phyloP scores from a whole-genome alignment of 2,888 invertebrate genomes.

The Drosophila monieri region DNA sequence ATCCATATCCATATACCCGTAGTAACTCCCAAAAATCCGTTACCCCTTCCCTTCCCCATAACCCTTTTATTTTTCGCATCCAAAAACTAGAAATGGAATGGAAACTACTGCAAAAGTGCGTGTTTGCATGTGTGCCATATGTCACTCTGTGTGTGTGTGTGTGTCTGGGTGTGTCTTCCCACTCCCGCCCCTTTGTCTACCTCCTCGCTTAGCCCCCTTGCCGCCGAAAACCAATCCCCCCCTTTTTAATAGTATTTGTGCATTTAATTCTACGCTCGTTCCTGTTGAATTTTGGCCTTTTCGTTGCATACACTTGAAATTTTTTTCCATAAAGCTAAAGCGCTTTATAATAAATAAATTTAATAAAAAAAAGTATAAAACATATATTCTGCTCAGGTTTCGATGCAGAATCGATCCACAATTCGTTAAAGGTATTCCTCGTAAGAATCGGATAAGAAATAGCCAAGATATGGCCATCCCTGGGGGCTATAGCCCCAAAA shows the following conservation, averaged over 20 bases:
- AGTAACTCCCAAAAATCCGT: not conserved
- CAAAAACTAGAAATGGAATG: constrained; percentile 21
- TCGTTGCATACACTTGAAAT: constrained; percentile 28
- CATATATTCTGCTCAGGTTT: too few relatives aligned
- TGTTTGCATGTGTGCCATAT: constrained; percentile 69
- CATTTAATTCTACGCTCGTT: constrained; percentile 44
- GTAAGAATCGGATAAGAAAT: too few relatives aligned
- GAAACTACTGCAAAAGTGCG: constrained; percentile 72
- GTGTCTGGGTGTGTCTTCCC: constrained; percentile 4
- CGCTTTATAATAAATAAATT: not conserved
- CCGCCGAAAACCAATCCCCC: not conserved
- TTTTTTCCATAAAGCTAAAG: too few relatives aligned
- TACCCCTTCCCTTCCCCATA: not conserved
- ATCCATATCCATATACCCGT: constrained; percentile 1
- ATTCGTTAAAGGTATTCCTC: too few relatives aligned
- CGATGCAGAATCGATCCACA: too few relatives aligned
- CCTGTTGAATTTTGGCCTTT: constrained; percentile 37
- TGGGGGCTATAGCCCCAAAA: too few relatives aligned
- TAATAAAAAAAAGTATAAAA: too few relatives aligned
- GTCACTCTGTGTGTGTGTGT: constrained; percentile 24
- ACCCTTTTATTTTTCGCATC: constrained; percentile 1
- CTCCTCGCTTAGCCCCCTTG: not conserved
- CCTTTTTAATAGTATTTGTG: constrained; percentile 14
- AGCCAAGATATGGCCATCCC: not conserved
- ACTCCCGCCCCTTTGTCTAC: not conserved